Percentiles rank a stretch among this genome's conserved stretches.
These are phyloP conservation scores for Melinaea marsaeus DNA, from an alignment of 2,888 invertebrate species.

Conservation along the genomic window DNA sequence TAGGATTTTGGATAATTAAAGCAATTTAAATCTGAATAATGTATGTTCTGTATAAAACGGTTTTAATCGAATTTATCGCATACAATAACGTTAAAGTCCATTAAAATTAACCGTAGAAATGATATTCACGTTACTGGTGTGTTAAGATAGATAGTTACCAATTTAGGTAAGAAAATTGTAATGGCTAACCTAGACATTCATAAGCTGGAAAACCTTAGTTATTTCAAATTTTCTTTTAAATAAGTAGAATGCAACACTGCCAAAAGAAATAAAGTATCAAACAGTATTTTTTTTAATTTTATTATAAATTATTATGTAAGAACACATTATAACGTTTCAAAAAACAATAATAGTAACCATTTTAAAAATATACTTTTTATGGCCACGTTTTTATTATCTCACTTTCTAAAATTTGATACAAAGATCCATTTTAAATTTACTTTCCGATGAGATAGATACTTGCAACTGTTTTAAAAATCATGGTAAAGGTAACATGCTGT, in stretches of 20 bases:
- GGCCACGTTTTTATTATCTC: too few relatives aligned
- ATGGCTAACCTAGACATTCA: not conserved
- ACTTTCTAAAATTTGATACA: too few relatives aligned
- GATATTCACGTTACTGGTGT: conserved; percentile 3
- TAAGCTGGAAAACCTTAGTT: not conserved
- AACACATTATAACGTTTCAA: not conserved
- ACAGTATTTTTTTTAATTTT: not conserved
- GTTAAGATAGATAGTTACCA: conserved; percentile 29
- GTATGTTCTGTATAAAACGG: conserved; percentile 8
- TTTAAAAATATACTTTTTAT: too few relatives aligned
- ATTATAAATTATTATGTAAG: not conserved
- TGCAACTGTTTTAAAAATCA: too few relatives aligned
- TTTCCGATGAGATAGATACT: too few relatives aligned
- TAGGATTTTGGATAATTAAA: conserved; percentile 55
- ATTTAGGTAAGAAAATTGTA: conserved; percentile 21
- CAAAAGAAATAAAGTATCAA: not conserved
- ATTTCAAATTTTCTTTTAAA: not conserved
- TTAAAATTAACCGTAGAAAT: conserved; percentile 5
- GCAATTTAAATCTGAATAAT: conserved; percentile 21
- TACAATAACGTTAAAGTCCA: conserved; percentile 8
- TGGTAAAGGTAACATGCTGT: too few relatives aligned
- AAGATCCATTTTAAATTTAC: too few relatives aligned
- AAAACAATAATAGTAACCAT: too few relatives aligned
- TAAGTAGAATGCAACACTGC: conserved; percentile 1
- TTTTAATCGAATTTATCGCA: conserved; percentile 22